phyloP scores from a whole-genome alignment of 2,797 vertebrate species.

The Lophius americanus region DNA sequence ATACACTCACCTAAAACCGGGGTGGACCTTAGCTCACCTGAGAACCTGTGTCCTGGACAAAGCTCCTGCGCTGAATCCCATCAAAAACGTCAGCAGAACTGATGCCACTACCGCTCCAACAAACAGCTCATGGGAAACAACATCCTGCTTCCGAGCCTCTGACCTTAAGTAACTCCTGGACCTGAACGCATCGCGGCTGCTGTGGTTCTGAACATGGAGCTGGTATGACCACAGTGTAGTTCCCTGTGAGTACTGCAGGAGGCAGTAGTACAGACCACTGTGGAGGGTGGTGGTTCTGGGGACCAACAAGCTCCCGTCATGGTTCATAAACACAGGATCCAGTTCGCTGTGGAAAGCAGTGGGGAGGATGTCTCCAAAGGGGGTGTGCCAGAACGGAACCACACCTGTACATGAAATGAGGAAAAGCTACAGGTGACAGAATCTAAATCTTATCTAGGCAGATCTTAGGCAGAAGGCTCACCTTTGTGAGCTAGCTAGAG shows the following conservation, averaged over 20 bases:
- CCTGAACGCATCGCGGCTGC: conserved; percentile 2
- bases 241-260: conserved; percentile 49
- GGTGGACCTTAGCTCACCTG: conserved; percentile 38
- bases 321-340: conserved; percentile 50
- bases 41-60: conserved; percentile 66
- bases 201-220: conserved; percentile 20
- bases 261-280: conserved; percentile 78
- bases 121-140: conserved; percentile 39
- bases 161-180: conserved; percentile 13
- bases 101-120: conserved; percentile 69
- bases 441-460: background rate
- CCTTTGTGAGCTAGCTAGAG: too few species aligned
- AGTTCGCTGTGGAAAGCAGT: conserved; percentile 16
- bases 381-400: conserved; percentile 77
- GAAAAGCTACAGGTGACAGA: conserved; percentile 4
- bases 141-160: background rate
- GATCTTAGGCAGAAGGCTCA: too few species aligned
- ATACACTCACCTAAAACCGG: too few species aligned
- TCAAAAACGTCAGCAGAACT: conserved; percentile 76
- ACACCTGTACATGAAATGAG: conserved; percentile 48
- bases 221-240: conserved; percentile 59
- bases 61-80: conserved; percentile 78
- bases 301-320: conserved; percentile 69
- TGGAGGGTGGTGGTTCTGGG: conserved; percentile 56
- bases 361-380: conserved; percentile 68